A percentile compares a stretch with the other conserved stretches of the same genome.
phyloP scores from a whole-genome alignment of 2,113 vertebrate species.

The Oreochromis aureus region DNA sequence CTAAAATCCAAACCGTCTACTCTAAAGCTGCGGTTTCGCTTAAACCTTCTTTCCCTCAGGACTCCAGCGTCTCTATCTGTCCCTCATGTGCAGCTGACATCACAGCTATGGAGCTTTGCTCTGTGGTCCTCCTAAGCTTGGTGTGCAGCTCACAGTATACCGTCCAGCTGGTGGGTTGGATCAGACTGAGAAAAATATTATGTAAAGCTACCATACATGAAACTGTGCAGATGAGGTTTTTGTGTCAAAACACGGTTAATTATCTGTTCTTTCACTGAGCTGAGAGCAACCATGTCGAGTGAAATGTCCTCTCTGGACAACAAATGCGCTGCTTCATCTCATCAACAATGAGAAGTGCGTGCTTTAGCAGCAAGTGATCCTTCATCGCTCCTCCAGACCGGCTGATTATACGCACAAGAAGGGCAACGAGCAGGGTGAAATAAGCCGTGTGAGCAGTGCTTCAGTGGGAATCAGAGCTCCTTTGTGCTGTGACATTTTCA shows the following conservation, averaged over 20 bases:
- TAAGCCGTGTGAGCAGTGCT: background rate
- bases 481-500: background rate
- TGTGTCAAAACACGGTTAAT: background rate
- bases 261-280: background rate
- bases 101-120: background rate
- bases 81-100: background rate
- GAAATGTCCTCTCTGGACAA: background rate
- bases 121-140: background rate
- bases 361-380: background rate
- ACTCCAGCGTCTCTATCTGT: background rate
- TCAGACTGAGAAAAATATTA: background rate
- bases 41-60: background rate
- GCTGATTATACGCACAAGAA: background rate
- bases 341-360: background rate
- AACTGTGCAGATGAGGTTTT: background rate
- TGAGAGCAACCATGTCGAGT: background rate
- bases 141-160: background rate
- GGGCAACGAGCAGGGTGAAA: background rate
- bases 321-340: background rate
- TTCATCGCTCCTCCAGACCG: fast-evolving
- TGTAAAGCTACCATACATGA: background rate
- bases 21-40: background rate
- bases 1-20: background rate
- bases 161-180: background rate
- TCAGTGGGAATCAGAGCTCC: background rate